A percentile compares a stretch with the other conserved stretches of the same genome.
phyloP scores from a whole-genome alignment of 2,797 vertebrate species.

The Rhabdophis nuchalis region DNA sequence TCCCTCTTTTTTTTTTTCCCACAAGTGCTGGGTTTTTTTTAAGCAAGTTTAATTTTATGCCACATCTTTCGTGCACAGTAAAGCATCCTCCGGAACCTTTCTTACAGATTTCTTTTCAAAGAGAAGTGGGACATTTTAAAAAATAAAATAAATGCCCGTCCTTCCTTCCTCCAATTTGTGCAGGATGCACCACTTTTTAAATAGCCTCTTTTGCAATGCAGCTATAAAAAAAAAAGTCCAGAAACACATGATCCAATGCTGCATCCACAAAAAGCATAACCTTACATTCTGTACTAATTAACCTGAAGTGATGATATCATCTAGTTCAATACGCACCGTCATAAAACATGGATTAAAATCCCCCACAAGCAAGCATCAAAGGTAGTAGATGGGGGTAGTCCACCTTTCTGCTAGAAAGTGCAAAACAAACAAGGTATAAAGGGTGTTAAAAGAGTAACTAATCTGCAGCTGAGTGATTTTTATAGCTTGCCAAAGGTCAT shows the following conservation, averaged over 20 bases:
- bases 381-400: too few species aligned
- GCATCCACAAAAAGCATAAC: background rate
- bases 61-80: constrained; percentile 22
- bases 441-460: background rate
- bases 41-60: constrained; percentile 18
- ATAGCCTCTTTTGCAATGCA: background rate
- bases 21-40: background rate
- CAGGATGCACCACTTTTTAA: background rate
- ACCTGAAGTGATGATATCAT: constrained; percentile 1
- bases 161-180: background rate
- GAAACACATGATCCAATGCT: background rate
- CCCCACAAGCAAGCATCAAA: background rate
- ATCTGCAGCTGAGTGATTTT: background rate
- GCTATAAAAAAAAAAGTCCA: background rate
- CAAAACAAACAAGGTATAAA: background rate
- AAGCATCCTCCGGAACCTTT: background rate
- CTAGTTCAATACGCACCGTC: background rate
- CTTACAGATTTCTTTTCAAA: background rate
- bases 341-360: background rate
- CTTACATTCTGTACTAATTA: background rate
- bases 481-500: background rate
- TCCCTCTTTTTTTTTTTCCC: background rate
- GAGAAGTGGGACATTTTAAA: background rate
- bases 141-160: background rate
- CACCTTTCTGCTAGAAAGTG: background rate